Evolutionary conservation across 2,113 vertebrate species (phyloP).

Genomic region (Danio rerio): DNA sequence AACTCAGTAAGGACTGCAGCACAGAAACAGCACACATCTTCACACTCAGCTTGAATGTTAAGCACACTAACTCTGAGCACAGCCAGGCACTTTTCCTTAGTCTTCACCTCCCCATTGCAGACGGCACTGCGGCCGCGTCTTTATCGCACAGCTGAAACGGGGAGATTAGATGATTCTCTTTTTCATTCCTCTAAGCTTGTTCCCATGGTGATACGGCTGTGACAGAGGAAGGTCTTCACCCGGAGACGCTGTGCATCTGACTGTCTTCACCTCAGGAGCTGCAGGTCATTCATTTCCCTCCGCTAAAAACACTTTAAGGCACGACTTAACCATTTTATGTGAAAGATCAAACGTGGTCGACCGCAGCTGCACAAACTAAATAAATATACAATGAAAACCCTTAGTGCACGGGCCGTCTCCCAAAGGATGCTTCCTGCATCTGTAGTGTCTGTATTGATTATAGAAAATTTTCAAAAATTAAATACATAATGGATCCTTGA

Average conservation of each 20-base stretch:
- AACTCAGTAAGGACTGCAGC: conserved; percentile 8
- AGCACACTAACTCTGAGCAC: conserved; percentile 23
- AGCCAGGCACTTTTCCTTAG: conserved; percentile 9
- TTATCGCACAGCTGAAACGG: conserved; percentile 65
- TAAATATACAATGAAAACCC: conserved; percentile 26
- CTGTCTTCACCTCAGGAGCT: conserved; percentile 58
- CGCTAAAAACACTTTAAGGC: conserved; percentile 41
- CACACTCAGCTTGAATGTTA: conserved; percentile 36
- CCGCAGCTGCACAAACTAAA: conserved; percentile 23
- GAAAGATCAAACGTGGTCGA: conserved; percentile 36
- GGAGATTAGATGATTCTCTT: conserved; percentile 77
- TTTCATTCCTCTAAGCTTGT: conserved; percentile 77
- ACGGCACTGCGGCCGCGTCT: conserved; percentile 56
- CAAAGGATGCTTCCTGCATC: conserved; percentile 23
- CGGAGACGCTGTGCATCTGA: conserved; percentile 51
- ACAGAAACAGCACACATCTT: conserved; percentile 13
- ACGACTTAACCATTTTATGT: conserved; percentile 23
- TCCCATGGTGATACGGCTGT: conserved; percentile 74
- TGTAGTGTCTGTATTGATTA: conserved; percentile 43
- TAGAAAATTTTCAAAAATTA: conserved; percentile 69
- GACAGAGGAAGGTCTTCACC: conserved; percentile 60
- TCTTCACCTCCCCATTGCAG: conserved; percentile 58
- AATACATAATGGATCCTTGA: conserved; percentile 70
- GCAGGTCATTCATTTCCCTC: conserved; percentile 59
- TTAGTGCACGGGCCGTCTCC: not conserved